Evolutionary conservation across 2,888 invertebrate species (phyloP).

Genomic region (Dusona sp.): DNA sequence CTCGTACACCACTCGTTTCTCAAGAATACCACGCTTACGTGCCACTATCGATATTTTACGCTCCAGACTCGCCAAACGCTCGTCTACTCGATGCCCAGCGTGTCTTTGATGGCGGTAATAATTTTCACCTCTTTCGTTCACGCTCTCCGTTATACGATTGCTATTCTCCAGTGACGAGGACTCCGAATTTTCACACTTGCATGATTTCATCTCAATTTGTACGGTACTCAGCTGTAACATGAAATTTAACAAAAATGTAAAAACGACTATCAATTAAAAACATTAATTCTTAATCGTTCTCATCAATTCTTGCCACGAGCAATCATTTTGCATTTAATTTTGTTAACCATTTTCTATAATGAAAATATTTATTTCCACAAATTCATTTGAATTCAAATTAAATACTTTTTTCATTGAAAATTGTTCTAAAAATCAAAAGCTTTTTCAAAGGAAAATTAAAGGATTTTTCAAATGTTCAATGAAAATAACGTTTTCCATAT

Average conservation of each 20-base stretch:
- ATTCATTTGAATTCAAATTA: too few species aligned
- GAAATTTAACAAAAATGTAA: not conserved
- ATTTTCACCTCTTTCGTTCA: constrained; percentile 64
- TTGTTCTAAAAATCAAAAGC: too few species aligned
- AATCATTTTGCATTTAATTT: not conserved
- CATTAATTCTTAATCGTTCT: not conserved
- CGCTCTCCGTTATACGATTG: constrained; percentile 63
- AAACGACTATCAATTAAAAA: not conserved
- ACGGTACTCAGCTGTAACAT: constrained; percentile 80
- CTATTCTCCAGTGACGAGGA: constrained; percentile 65
- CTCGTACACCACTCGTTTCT: constrained; percentile 79
- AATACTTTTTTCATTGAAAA: too few species aligned
- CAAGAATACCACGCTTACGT: constrained; percentile 77
- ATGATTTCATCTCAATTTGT: constrained; percentile 81
- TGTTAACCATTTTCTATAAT: too few species aligned
- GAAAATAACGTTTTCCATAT: too few species aligned
- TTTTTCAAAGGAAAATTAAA: too few species aligned
- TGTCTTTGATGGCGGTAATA: constrained; percentile 72
- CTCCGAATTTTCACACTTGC: constrained; percentile 72
- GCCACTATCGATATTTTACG: constrained; percentile 78
- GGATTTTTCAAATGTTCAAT: too few species aligned
- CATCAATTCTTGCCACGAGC: not conserved
- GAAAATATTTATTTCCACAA: too few species aligned
- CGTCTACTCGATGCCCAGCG: constrained; percentile 76
- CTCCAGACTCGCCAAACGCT: constrained; percentile 79